Base-by-base conservation (phyloP, 2,113 vertebrate species). In the Acanthochromis polyacanthus region DNA sequence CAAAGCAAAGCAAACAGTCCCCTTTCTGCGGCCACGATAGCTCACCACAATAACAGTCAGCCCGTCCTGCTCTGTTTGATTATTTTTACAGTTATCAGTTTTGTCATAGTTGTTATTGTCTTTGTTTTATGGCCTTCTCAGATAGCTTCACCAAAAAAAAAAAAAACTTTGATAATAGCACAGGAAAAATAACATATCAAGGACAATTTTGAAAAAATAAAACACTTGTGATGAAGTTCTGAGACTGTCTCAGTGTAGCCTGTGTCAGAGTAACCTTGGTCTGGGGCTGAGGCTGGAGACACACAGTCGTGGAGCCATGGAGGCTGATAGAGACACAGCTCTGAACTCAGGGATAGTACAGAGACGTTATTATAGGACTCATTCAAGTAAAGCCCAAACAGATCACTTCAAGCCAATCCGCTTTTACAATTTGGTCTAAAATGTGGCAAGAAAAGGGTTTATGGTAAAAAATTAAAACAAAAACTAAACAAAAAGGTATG, bases 61-160 rank as follows among this genome's bases (percentile, higher is more conserved):
- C 50, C 63, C 11, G 78, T 69, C 75, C 86, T 63, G 66, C 68
- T 71, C 73, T 4, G 22, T 73, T 88, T 59, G 51, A 85, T 89
- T 86, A 92, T 89, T 36, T 36, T 86, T 87, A 91, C 82, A 89
- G 79, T 86, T 86, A 87, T 69, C 80, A 80, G 80, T 85, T 66
- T 87, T 82, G 86, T 90, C 74, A 56, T 80, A 80, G 73, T 69
- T 82, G 83, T 70, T 86, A 53, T 82, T 63, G 22, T 80, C 80
- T 82, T 89, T 85, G 85, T 88, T 91, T 89, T 86, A 83, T 87
- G 89, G 87, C 84, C 84, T 92, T 91, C 88, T 87, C 79, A 75
- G 82, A 91, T 84, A 91, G 81, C 77, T 87, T 66, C 43, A 80
- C 28, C 20, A 62, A 77, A 72, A 4, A 81, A 90, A 83, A 62